Evolutionary conservation across 35 echinoderm and acorn worm species (phyloP).

Genomic region (Diadema setosum): DNA sequence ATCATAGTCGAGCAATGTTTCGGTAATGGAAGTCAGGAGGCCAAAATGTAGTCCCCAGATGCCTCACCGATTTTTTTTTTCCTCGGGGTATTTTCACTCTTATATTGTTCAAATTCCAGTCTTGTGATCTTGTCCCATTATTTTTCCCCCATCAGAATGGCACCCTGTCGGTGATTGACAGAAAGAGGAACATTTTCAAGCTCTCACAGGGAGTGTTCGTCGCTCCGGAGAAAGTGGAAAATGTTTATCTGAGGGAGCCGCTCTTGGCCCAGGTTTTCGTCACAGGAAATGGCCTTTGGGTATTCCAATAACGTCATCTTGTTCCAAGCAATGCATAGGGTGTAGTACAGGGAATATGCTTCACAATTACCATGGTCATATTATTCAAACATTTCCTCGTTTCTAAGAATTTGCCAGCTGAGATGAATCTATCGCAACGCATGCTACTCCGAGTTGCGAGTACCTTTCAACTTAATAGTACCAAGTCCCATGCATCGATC

Average conservation of each 20-base stretch:
- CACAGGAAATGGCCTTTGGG: constrained; percentile 28
- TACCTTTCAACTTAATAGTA: background rate
- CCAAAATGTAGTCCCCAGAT: background rate
- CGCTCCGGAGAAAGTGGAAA: constrained; percentile 69
- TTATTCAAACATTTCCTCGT: no score
- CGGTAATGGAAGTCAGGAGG: background rate
- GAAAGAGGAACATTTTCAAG: constrained; percentile 66
- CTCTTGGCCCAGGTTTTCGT: constrained; percentile 55
- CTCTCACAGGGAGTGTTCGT: constrained; percentile 62
- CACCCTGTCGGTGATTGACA: constrained; percentile 37
- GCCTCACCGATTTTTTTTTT: background rate
- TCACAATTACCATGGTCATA: no score
- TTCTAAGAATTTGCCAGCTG: no score
- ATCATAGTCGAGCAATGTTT: background rate
- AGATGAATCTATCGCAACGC: background rate
- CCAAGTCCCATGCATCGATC: background rate
- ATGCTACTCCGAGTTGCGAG: background rate
- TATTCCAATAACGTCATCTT: background rate
- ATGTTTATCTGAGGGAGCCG: constrained; percentile 34
- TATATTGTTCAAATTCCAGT: no score
- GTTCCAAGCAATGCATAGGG: background rate
- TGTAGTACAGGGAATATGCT: background rate
- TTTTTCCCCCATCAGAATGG: constrained; percentile 49
- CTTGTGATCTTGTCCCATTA: background rate
- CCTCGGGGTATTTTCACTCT: background rate